These are phyloP conservation scores for Apodemia mormo DNA, from an alignment of 2,888 invertebrate species.

Conservation along the genomic window DNA sequence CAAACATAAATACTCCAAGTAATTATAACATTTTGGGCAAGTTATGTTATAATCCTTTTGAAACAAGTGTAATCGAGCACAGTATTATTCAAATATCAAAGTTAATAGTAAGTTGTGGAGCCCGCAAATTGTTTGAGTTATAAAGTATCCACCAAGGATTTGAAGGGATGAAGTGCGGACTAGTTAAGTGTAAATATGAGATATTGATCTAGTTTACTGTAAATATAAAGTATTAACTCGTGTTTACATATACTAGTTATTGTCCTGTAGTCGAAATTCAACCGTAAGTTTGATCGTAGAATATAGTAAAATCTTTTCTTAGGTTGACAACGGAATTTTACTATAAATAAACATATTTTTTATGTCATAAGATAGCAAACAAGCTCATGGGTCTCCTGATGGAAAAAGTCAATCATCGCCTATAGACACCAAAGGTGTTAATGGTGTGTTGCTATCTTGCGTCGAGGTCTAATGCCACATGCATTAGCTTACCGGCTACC, in stretches of 20 bases:
- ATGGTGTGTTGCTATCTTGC: no score
- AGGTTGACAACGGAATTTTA: no score
- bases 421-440: no score
- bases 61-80: conserved; percentile 12
- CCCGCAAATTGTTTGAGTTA: conserved; percentile 46
- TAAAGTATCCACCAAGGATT: conserved; percentile 39
- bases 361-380: no score
- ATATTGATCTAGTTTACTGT: conserved; percentile 11
- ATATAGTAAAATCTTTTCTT: no score
- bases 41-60: conserved; percentile 2
- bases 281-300: no score
- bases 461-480: no score
- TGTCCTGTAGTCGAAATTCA: no score
- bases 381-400: no score
- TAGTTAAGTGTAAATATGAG: conserved; percentile 11
- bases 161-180: conserved; percentile 27
- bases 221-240: not conserved
- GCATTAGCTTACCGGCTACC: no score
- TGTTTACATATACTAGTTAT: not conserved
- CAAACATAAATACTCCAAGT: not conserved
- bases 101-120: conserved; percentile 45
- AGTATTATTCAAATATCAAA: conserved; percentile 15
- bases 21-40: conserved; percentile 14
- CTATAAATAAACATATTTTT: no score
- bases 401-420: no score